phyloP scores from a whole-genome alignment of 2,797 vertebrate species.

The Merluccius polli region DNA sequence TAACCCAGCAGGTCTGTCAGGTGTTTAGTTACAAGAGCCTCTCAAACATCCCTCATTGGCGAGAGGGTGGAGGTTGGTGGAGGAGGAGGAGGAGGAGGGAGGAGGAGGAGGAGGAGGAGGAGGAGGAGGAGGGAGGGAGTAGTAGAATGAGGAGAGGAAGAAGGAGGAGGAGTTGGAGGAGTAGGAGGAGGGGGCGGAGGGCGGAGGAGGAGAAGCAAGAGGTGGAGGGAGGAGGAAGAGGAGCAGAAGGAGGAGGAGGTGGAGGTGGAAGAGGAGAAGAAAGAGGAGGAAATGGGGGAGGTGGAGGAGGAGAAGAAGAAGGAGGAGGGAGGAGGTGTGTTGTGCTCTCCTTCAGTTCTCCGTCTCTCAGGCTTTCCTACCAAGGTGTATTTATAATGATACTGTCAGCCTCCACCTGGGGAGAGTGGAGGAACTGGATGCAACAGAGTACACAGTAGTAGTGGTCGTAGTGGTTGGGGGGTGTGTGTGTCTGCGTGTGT shows the following conservation, averaged over 20 bases:
- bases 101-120: no score
- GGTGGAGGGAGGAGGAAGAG: no score
- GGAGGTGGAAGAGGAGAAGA: no score
- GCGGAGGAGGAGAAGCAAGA: no score
- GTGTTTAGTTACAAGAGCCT: not conserved
- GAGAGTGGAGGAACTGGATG: conserved; percentile 24
- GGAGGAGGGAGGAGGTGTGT: not conserved
- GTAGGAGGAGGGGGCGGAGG: no score
- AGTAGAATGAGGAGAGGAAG: no score
- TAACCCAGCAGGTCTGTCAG: not conserved
- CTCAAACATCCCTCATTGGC: not conserved
- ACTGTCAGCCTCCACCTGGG: conserved; percentile 40
- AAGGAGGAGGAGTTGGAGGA: not conserved
- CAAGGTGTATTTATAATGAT: conserved; percentile 35
- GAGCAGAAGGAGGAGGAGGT: no score
- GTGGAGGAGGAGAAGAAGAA: not conserved
- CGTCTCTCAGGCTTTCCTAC: conserved; percentile 35
- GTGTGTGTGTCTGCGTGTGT: conserved; percentile 9
- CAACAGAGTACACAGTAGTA: conserved; percentile 16
- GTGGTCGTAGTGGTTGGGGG: not conserved
- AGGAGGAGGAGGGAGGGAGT: no score
- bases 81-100: no score
- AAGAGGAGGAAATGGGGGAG: no score
- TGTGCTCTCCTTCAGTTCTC: conserved; percentile 7
- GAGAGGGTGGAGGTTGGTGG: not conserved